phyloP scores from a whole-genome alignment of 2,797 vertebrate species.

The Dromococcyx pavoninus region DNA sequence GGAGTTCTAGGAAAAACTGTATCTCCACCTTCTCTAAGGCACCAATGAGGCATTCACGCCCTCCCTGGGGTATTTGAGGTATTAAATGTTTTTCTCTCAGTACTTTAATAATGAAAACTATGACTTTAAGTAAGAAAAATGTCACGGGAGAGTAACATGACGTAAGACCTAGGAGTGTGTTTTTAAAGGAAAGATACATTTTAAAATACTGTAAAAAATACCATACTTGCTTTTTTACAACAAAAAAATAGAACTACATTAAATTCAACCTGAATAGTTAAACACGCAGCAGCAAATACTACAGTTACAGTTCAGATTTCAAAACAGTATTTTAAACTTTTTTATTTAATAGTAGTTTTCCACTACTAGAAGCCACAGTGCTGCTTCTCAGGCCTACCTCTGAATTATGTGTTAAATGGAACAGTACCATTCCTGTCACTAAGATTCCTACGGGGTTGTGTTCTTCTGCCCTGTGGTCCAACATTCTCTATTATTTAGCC shows the following conservation, averaged over 20 bases:
- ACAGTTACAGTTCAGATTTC: constrained; percentile 13
- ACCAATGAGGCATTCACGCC: neutral
- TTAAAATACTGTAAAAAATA: constrained; percentile 30
- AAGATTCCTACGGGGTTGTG: neutral
- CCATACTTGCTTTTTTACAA: neutral
- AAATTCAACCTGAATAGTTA: constrained; percentile 23
- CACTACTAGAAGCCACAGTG: constrained; percentile 23
- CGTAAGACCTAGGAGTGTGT: neutral
- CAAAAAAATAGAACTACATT: neutral
- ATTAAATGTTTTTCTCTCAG: neutral
- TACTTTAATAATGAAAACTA: neutral
- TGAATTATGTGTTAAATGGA: neutral
- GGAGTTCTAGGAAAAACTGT: neutral
- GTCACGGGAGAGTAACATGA: neutral
- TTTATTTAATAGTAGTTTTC: constrained; percentile 28
- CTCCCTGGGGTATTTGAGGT: neutral
- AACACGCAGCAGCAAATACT: constrained; percentile 51
- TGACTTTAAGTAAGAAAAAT: constrained; percentile 16
- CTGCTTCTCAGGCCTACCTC: constrained; percentile 31
- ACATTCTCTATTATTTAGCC: neutral
- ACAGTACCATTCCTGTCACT: constrained; percentile 7
- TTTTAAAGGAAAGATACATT: constrained; percentile 47
- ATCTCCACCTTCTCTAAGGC: constrained; percentile 11
- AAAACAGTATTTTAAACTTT: neutral
- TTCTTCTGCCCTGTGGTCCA: constrained; percentile 29